Evolutionary conservation across 1,140 invertebrate species (phyloP), one percentile per base, ranked within the genome.

Genomic region (Megalonaias nervosa): DNA sequence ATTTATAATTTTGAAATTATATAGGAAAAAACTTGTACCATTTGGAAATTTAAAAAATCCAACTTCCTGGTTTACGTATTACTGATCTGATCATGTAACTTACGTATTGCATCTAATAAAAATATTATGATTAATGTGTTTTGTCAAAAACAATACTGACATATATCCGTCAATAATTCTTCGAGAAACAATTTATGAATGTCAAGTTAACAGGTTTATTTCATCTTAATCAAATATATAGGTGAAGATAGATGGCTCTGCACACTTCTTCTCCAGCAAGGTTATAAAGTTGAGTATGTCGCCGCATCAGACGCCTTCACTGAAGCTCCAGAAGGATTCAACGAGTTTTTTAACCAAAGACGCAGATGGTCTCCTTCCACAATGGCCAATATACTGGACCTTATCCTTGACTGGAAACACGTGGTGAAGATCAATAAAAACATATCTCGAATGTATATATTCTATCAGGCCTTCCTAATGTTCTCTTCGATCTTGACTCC

Each of bases 211-310:
- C 38, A 48, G 4, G 4, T 48, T 48, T 11, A 9, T 48, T 11
- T 48, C 38, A 11, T 48, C 6, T 48, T 48, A 48, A 48, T 48
- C 38, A 0, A 48, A 48, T 6, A 48, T 84, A 55, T 84, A 91
- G 92, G 93, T 48, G 93, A 94, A 85, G 93, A 94, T 88, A 88
- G 93, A 48, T 94, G 94, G 94, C 84, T 94, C 9, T 94, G 93
- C 74, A 94, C 93, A 17, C 84, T 94, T 11, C 81, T 94, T 6
- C 86, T 94, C 6, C 93, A 94, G 81, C 86, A 92, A 77, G 93
- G 93, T 6, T 94, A 93, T 81, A 86, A 92, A 73, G 93, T 94
- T 0, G 93, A 94, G 82, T 94, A 94, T 85, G 92, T 91, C 77
- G 93, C 94, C 0, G 93, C 93, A 14, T 92, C 92, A 9, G 93